Evolutionary conservation across 1,140 invertebrate genomes (phyloP).

Genomic region (Ceratitis capitata): DNA sequence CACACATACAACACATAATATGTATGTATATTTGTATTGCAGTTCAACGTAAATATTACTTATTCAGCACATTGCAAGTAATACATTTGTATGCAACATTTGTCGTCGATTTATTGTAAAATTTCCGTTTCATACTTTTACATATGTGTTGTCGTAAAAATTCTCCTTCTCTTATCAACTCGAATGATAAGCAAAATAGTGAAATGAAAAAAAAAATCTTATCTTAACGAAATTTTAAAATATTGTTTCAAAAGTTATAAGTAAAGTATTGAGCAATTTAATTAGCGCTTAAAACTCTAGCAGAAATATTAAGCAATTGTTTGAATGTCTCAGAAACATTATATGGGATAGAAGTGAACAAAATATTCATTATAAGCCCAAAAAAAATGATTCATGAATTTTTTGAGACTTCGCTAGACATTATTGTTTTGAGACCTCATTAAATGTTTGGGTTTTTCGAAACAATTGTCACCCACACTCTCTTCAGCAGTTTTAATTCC

Average conservation of each 20-base stretch:
- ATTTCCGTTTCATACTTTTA: slow-evolving; percentile 2
- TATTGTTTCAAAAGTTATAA: too few relatives aligned
- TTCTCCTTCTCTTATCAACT: background rate
- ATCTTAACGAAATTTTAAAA: background rate
- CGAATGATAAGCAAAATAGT: background rate
- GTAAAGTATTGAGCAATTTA: too few relatives aligned
- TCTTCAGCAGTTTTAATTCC: too few relatives aligned
- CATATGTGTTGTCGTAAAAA: background rate
- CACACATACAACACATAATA: too few relatives aligned
- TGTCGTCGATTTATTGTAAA: background rate
- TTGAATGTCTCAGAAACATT: background rate
- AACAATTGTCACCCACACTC: background rate
- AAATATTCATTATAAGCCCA: background rate
- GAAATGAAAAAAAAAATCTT: background rate
- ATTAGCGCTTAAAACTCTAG: background rate
- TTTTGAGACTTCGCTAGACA: background rate
- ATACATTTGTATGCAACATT: background rate
- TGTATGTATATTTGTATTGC: too few relatives aligned
- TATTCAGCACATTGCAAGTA: background rate
- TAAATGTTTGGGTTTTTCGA: background rate
- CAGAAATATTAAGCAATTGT: too few relatives aligned
- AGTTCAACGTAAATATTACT: too few relatives aligned
- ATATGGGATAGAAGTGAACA: background rate
- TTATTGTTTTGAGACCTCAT: background rate
- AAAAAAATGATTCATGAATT: background rate